Conservation (phyloP, 2,888 invertebrate species). For the Pheosia tremula region DNA sequence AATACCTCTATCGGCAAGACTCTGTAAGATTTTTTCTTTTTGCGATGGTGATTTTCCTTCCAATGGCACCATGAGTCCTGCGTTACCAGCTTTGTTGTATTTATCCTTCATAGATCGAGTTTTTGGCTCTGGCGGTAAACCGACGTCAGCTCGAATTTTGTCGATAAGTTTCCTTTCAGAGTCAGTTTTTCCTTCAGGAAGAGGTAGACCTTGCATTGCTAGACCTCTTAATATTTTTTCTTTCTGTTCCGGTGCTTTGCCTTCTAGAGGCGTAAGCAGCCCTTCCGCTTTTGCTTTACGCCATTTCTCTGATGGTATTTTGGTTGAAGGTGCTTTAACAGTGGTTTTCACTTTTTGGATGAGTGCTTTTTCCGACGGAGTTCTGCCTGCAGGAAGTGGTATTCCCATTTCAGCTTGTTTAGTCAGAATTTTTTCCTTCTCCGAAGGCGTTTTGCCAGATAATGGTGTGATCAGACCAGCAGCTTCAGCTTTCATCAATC, state of each 20-base stretch:
- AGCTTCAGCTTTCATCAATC: not conserved
- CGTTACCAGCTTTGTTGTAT: slow-evolving; percentile 32
- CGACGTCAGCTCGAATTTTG: slow-evolving; percentile 35
- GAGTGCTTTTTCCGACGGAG: slow-evolving; percentile 6
- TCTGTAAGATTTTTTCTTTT: slow-evolving; percentile 34
- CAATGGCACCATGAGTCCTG: slow-evolving; percentile 35
- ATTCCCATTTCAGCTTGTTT: slow-evolving; percentile 7
- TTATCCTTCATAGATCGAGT: slow-evolving; percentile 8
- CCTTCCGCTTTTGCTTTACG: slow-evolving; percentile 10
- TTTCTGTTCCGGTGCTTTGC: slow-evolving; percentile 33
- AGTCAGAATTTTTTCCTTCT: slow-evolving; percentile 5
- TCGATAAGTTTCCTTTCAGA: slow-evolving; percentile 37
- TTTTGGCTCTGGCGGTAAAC: slow-evolving; percentile 38
- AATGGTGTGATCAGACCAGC: slow-evolving; percentile 3
- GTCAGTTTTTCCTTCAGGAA: slow-evolving; percentile 36
- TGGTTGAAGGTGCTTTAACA: not conserved
- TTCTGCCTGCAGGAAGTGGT: slow-evolving; percentile 8
- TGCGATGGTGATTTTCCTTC: slow-evolving; percentile 32
- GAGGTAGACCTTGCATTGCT: slow-evolving; percentile 31
- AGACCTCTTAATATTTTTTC: slow-evolving; percentile 35
- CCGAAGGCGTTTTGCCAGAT: slow-evolving; percentile 4
- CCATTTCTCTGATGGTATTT: slow-evolving; percentile 10
- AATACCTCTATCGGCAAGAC: slow-evolving; percentile 26
- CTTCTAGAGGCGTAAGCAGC: slow-evolving; percentile 29
- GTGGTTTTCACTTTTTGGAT: slow-evolving; percentile 4